Base-by-base conservation (phyloP, 2,797 vertebrate species). In the Todus mexicanus region DNA sequence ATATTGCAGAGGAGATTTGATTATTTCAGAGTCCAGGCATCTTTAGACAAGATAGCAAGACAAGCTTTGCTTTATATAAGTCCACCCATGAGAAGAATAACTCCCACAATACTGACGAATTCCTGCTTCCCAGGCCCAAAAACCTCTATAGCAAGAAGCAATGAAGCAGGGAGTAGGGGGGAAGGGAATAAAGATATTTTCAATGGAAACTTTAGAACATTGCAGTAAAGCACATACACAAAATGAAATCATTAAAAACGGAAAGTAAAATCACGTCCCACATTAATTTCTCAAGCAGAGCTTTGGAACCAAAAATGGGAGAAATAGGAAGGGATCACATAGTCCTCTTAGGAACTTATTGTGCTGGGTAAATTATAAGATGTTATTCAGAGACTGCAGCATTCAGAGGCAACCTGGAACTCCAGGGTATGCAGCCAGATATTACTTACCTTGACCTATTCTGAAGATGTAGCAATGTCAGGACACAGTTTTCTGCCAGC, bases 11-110 rank as follows among this genome's bases (percentile, higher is more conserved):
- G 31, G 19, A 93, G 40, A 79, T 64, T 9, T 76, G 78, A 65
- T 77, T 13, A 94, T 83, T 92, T 92, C 87, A 94, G 84, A 87
- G 69, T 61, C 54, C 72, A 85, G 63, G 73, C 69, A 89, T 75
- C 84, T 77, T 92, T 56, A 87, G 50, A 77, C 48, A 87, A 87
- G 69, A 74, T 5, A 33, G 73, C 16, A 86, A 80, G 22, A 54
- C 37, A 84, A 84, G 16, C 37, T 82, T 73, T 79, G 54, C 66
- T 81, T 93, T 94, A 95, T 92, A 75, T 86, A 93, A 92, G 47
- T 66, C 51, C 33, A 70, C 47, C 56, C 51, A 38, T 15, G 47
- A 80, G 38, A 89, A 31, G 37, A 91, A 70, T 6, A 5, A 72
- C 63, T 93, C 87, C 89, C 69, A 85, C 72, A 80, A 47, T 77